Evolutionary conservation across 1,140 invertebrate genomes (phyloP), one percentile per base, ranked within the genome.

Genomic region (Meteorus sp.): DNA sequence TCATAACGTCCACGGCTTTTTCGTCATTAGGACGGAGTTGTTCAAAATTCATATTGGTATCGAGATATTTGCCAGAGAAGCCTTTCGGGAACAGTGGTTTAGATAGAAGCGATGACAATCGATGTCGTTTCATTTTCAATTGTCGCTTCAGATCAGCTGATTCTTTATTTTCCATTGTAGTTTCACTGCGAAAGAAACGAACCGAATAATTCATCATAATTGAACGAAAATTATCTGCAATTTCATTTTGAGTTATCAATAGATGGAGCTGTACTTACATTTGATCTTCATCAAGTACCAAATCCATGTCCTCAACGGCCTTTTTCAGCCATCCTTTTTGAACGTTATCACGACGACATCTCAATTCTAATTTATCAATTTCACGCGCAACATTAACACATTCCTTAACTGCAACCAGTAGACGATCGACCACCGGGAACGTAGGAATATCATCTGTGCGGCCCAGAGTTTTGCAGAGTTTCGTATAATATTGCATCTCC

Each of bases 251-350:
- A 5, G 8, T 39, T 39, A 44, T 60, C 0, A 20, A 39, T 20
- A 60, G 51, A 61, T 37, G 47, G 20, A 33, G 56, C 29, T 81
- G 83, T 58, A 82, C 82, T 85, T 87, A 89, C 85, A 85, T 65
- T 68, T 86, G 82, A 60, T 86, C 83, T 45, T 92, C 89, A 67
- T 94, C 92, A 7, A 95, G 75, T 39, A 94, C 82, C 56, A 97
- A 85, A 75, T 97, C 94, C 85, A 93, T 90, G 60, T 96, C 92
- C 63, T 89, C 83, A 0, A 89, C 89, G 4, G 88, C 87, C 74
- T 90, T 92, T 62, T 88, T 85, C 64, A 94, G 82, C 94, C 95
- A 98, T 35, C 89, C 87, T 60, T 84, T 84, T 43, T 91, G 83
- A 22, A 86, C 84, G 67, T 86, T 86, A 5, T 83, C 79, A 61